Base-by-base conservation (phyloP, 1,140 invertebrate species). In the Macrostomum lignano region DNA sequence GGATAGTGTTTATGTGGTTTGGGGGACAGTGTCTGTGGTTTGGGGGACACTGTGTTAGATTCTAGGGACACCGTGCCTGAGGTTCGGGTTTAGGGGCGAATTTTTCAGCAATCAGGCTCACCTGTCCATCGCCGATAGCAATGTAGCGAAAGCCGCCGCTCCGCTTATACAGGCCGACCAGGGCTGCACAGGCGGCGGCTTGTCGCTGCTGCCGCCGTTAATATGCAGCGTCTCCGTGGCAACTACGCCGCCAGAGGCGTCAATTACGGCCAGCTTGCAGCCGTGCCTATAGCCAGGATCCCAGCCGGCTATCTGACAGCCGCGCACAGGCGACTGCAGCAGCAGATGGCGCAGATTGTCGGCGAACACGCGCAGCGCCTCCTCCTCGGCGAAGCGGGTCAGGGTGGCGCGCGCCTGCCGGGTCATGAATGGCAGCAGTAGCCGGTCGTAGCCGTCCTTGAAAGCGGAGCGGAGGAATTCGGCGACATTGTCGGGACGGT, bases 261-360 rank as follows among this genome's bases (percentile, higher is more conserved):
- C 7, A 20, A 74, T 65, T 1, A 73, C 51, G 6, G 70, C 71
- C 33, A 74, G 47, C 63, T 86, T 84, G 47, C 77, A 84, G 2
- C 78, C 78, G 46, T 76, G 68, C 34, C 48, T 60, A 47, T 71
- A 81, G 1, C 79, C 66, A 2, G 79, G 79, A 64, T 88, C 79
- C 24, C 86, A 64, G 0, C 74, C 77, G 9, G 77, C 48, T 3
- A 33, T 20, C 20, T 22, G 19, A n/a, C 24, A 7, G 11, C 32
- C 13, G 11, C 72, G 68, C 1, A 79, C 57, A 0, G 78, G 76
- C 10, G 71, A 66, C 17, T 65, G 67, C 3, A 84, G 47, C 3
- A 88, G 50, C 24, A 84, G 59, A 38, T 74, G 68, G 44, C 76
- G 74, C 17, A 86, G 52, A 55, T 86, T 88, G 2, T 58, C 61